Base-by-base conservation (phyloP, 2,113 vertebrate species). In the Nycticebus coucang region DNA sequence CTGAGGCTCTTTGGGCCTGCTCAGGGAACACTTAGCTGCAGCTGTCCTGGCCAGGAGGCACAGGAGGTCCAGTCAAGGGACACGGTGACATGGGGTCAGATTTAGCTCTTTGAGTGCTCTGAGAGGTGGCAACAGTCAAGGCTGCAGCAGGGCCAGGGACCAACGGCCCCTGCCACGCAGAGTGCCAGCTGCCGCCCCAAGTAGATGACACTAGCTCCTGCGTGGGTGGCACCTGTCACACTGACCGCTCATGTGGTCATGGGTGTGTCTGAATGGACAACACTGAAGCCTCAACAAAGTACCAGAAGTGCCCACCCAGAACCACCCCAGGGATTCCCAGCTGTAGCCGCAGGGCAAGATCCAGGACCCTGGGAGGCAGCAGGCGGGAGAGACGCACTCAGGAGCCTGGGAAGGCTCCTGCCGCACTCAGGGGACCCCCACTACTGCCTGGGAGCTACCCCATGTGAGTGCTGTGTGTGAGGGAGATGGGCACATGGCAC, bases 201-300 rank as follows among this genome's bases (percentile, higher is more conserved):
- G 75, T 9, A 37, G 30, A 59, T 6, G 13, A 15, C 5, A 41
- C 24, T 11, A 5, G 18, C 6, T 68, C 30, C 19, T 2, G 0
- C 0, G 8, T 10, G 41, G 37, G n/a, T 14, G 7, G 15, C 13
- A 17, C 64, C 55, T 17, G 37, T 0, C 41, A 9, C 59, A 59
- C 21, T 19, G 12, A 0, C 37, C 37, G 18, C 30, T 24, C 4
- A 5, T 17, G 55, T 1, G 26, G 62, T 2, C 7, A 19, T 4
- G 19, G 35, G 60, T 30, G 10, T 28, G 21, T 15, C 5, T 18
- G 33, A 55, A 28, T n/a, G 7, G 72, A 62, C 0, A 4, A 19
- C 26, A 37, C 2, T 2, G 9, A 13, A 37, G 60, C 12, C 26
- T 17, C 55, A 33, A 30, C 33, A 15, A 78, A 15, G 50, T 53